Conservation (phyloP, 2,888 invertebrate species). For the Chelonus formosanus region DNA sequence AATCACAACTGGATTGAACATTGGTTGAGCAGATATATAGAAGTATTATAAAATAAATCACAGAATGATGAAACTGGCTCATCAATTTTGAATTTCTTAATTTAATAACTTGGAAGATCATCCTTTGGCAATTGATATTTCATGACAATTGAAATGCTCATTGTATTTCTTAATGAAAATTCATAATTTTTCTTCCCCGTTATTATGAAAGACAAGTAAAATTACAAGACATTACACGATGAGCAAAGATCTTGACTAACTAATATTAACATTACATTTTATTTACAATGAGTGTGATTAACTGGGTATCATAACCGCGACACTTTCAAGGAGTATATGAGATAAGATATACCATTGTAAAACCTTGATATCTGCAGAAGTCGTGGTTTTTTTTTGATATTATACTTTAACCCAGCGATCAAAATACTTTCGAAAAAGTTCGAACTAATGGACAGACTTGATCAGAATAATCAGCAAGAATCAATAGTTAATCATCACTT, state of each 20-base stretch:
- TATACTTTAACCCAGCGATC: too few species aligned
- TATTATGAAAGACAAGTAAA: not conserved
- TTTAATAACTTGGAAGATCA: conserved; percentile 48
- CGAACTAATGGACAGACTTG: too few species aligned
- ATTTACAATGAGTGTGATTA: conserved; percentile 13
- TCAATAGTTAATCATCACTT: too few species aligned
- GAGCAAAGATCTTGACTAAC: conserved; percentile 40
- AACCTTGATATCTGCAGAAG: not conserved
- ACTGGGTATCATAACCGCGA: not conserved
- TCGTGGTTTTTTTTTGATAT: too few species aligned
- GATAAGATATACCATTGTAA: not conserved
- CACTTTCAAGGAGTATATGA: too few species aligned
- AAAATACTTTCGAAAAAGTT: too few species aligned
- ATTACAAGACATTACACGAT: conserved; percentile 34
- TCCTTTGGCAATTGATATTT: conserved; percentile 43
- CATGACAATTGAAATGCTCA: conserved; percentile 19
- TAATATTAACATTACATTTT: conserved; percentile 26
- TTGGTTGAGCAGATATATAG: too few species aligned
- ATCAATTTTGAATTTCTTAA: conserved; percentile 33
- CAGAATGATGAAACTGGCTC: conserved; percentile 38
- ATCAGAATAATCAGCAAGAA: too few species aligned
- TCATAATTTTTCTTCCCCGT: not conserved
- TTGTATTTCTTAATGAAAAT: conserved; percentile 33
- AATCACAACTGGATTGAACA: too few species aligned
- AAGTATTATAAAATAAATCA: too few species aligned